These are phyloP conservation scores for Chalcis sispes DNA, from an alignment of 2,888 invertebrate species.

Conservation along the genomic window DNA sequence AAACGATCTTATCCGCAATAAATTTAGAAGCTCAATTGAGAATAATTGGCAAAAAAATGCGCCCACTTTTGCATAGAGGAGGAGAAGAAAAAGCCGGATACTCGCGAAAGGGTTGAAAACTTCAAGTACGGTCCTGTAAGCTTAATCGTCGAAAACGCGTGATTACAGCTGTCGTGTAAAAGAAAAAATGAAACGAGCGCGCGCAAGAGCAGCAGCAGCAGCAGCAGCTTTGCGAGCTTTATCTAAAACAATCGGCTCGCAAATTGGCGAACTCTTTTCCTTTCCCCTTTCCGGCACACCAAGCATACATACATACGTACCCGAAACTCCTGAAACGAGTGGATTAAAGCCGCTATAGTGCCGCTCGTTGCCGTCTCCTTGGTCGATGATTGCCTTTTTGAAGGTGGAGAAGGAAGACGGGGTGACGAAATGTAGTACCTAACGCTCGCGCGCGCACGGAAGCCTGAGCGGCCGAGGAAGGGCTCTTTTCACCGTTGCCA, in stretches of 20 bases:
- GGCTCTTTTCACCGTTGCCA: constrained; percentile 50
- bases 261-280: constrained; percentile 61
- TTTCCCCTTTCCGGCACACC: constrained; percentile 11
- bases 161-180: no score
- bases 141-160: no score
- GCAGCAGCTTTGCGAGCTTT: constrained; percentile 53
- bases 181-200: neutral
- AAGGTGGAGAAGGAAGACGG: neutral
- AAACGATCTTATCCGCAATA: no score
- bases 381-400: constrained; percentile 3
- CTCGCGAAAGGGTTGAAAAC: no score
- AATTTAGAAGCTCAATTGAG: no score
- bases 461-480: constrained; percentile 32
- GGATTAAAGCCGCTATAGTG: constrained; percentile 19
- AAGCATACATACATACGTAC: neutral
- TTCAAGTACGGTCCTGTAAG: no score
- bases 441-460: constrained; percentile 11
- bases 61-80: no score
- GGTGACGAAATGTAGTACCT: constrained; percentile 2
- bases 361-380: neutral
- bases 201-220: constrained; percentile 8
- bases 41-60: no score
- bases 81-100: no score
- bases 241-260: constrained; percentile 68
- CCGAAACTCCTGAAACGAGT: constrained; percentile 25